These are phyloP conservation scores for Oedothorax gibbosus DNA, from an alignment of 1,140 invertebrate species.

Conservation along the genomic window DNA sequence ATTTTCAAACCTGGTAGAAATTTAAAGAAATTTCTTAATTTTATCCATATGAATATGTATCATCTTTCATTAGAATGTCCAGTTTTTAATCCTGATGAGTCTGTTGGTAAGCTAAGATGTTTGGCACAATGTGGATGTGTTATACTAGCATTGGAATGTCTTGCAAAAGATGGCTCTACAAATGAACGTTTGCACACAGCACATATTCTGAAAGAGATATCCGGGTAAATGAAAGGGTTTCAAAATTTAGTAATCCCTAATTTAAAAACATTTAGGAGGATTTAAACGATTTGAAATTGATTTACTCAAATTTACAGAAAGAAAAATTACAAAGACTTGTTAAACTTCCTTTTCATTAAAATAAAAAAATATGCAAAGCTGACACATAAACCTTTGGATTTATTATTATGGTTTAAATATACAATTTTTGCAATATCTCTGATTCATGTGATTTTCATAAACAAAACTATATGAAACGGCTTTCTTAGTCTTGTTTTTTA, in stretches of 20 bases:
- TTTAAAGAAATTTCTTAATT: background rate
- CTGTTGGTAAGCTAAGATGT: slow-evolving; percentile 37
- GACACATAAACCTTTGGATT: too few species aligned
- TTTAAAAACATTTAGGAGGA: too few species aligned
- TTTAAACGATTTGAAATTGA: background rate
- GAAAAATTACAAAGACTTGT: too few species aligned
- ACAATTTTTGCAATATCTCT: too few species aligned
- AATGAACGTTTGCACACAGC: slow-evolving; percentile 70
- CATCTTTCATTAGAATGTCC: slow-evolving; percentile 1
- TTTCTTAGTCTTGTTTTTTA: too few species aligned
- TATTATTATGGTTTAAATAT: too few species aligned
- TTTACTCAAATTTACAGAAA: background rate
- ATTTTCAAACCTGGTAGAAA: background rate
- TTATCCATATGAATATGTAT: slow-evolving; percentile 13
- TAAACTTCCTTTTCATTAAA: too few species aligned
- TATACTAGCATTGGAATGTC: slow-evolving; percentile 71
- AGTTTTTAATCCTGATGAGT: slow-evolving; percentile 3
- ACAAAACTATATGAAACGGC: too few species aligned
- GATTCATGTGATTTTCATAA: too few species aligned
- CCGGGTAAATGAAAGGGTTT: background rate
- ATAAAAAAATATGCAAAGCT: too few species aligned
- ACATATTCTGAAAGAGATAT: slow-evolving; percentile 69
- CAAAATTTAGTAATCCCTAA: too few species aligned
- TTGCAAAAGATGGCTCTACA: slow-evolving; percentile 68
- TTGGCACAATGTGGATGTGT: slow-evolving; percentile 71